Base-by-base conservation (phyloP, 2,797 vertebrate genomes). In the Cichlasoma orientale region DNA sequence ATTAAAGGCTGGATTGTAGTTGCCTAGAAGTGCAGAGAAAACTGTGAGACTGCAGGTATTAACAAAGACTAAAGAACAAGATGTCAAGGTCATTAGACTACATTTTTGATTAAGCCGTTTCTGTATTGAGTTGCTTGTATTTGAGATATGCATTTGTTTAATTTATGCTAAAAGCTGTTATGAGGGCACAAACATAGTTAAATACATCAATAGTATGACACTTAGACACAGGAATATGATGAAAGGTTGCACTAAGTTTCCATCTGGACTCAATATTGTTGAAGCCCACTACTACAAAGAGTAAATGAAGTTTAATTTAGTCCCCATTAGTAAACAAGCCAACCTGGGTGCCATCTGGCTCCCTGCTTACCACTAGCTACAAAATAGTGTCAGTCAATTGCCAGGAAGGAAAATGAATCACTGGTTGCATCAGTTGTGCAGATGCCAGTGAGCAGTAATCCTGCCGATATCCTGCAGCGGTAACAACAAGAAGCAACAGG, bases 301-400 rank as follows among this genome's bases (percentile, higher is more conserved):
- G 9, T 41, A 79, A 83, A 80, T 72, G 77, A 82, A 79, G 44
- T 75, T 80, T 50, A 78, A 87, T 77, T 80, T 70, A 10, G 21
- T 58, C 61, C 82, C 58, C 52, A 80, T 89, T 70, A 75, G 82
- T 76, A 85, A 86, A 74, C 78, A 85, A 66, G 66, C 53, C 73
- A 77, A 82, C 78, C 59, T 78, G 77, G 56, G 78, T 72, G 73
- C 83, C 92, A 90, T 91, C 83, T 89, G 89, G 70, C 38, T 80
- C 54, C n/a, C 33, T 66, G n/a, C 72, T 83, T 70, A 78, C 63
- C 82, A 81, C 70, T 27, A 78, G 71, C 79, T 84, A 70, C 80
- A 85, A 19, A 78, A 75, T 84, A 83, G 54, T 86, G 70, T 86
- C 59, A 57, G 71, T 85, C 72, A 76, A 44, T 74, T 80, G 70